These are phyloP conservation scores for Azemiops feae DNA, from an alignment of 2,113 vertebrate species.

Conservation along the genomic window DNA sequence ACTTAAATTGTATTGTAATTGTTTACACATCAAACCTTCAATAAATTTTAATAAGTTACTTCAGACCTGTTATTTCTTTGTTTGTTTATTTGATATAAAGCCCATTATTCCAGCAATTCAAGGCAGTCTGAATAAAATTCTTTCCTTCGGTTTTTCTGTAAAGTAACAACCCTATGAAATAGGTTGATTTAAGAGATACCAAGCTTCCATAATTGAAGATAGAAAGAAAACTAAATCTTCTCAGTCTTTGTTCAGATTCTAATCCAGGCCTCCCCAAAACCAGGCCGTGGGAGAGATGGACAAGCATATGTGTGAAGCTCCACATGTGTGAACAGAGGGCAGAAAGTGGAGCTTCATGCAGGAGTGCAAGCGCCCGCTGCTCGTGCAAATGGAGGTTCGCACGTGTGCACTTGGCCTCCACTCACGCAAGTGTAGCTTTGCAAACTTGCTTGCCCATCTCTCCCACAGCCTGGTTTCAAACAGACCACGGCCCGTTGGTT, in stretches of 20 bases:
- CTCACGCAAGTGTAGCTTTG: not conserved
- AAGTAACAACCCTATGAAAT: not conserved
- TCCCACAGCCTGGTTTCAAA: not conserved
- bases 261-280: not conserved
- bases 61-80: not conserved
- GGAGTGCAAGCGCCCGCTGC: too few species aligned
- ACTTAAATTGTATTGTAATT: not conserved
- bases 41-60: not conserved
- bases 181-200: not conserved
- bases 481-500: accelerated
- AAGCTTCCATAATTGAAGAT: not conserved
- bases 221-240: not conserved
- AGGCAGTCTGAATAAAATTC: not conserved
- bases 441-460: not conserved
- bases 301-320: not conserved
- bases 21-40: not conserved
- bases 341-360: too few species aligned
- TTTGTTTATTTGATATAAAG: not conserved
- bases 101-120: not conserved
- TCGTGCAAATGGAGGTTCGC: not conserved
- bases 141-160: not conserved
- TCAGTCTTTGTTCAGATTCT: not conserved
- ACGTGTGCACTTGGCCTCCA: not conserved
- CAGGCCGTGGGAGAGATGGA: not conserved
- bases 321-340: not conserved